Conservation (phyloP, 2,888 invertebrate species). For the Amphipoea lucens region DNA sequence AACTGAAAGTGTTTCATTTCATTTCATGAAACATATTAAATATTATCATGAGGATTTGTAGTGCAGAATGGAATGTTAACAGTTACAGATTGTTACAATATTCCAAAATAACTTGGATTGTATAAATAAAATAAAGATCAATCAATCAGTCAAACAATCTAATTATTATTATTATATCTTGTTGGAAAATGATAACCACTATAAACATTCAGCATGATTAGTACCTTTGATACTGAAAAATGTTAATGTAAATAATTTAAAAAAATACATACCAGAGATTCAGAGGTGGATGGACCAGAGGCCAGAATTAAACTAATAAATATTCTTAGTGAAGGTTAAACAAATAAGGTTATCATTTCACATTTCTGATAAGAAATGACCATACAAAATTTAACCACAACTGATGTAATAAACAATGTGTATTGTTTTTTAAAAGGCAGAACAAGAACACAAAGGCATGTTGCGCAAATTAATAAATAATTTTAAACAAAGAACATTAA, state of each 20-base stretch:
- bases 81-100: not conserved
- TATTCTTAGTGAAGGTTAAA: conserved; percentile 53
- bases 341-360: conserved; percentile 63
- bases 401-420: conserved; percentile 56
- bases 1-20: not conserved
- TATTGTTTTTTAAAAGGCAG: conserved; percentile 52
- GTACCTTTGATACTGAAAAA: not conserved
- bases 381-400: conserved; percentile 30
- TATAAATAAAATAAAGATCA: conserved; percentile 12
- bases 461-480: conserved; percentile 51
- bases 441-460: conserved; percentile 59
- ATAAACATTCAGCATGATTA: conserved; percentile 30
- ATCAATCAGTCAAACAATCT: conserved; percentile 42
- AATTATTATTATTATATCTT: conserved; percentile 19
- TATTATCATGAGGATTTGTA: not conserved
- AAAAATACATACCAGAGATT: conserved; percentile 53
- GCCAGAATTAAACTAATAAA: conserved; percentile 41
- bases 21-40: not conserved
- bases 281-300: conserved; percentile 26
- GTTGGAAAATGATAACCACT: conserved; percentile 33
- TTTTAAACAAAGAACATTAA: conserved; percentile 67
- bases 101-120: not conserved
- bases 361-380: conserved; percentile 59
- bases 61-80: not conserved
- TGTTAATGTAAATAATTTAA: not conserved